Conservation (phyloP, 2,888 invertebrate genomes). For the Terebella lapidaria region DNA sequence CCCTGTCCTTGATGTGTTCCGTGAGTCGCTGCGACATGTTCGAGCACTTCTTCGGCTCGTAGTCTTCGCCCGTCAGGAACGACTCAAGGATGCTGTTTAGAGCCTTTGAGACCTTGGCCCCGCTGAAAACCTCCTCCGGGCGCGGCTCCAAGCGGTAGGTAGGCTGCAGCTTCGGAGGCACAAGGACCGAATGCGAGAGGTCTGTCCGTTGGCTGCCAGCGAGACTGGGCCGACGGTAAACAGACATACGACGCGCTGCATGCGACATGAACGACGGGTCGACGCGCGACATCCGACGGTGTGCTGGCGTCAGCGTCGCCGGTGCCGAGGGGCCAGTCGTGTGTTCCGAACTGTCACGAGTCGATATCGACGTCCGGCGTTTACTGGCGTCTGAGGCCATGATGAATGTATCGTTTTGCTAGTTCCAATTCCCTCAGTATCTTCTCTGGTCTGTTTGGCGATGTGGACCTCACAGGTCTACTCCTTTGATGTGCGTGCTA, state of each 20-base stretch:
- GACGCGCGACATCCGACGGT: neutral
- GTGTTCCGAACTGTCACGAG: slow-evolving; percentile 1
- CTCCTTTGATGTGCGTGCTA: too few relatives aligned
- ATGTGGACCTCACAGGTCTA: too few relatives aligned
- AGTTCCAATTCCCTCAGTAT: too few relatives aligned
- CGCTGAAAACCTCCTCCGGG: slow-evolving; percentile 14
- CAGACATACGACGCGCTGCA: neutral
- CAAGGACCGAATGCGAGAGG: neutral
- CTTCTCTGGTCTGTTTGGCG: too few relatives aligned
- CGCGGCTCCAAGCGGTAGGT: slow-evolving; percentile 1
- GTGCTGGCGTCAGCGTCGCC: neutral
- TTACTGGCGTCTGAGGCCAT: too few relatives aligned
- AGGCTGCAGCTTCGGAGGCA: slow-evolving; percentile 1
- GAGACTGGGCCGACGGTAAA: neutral
- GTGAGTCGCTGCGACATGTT: slow-evolving; percentile 36
- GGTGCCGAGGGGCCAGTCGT: neutral
- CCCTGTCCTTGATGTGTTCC: slow-evolving; percentile 25
- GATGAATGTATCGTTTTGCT: too few relatives aligned
- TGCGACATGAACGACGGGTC: neutral
- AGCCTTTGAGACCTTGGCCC: slow-evolving; percentile 28
- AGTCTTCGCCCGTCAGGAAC: slow-evolving; percentile 39
- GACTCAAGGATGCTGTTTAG: slow-evolving; percentile 33
- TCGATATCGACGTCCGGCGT: neutral
- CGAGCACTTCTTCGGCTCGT: slow-evolving; percentile 36
- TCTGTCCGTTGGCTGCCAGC: neutral